Evolutionary conservation across 2,888 invertebrate species (phyloP).

Genomic region (Ichneumon xanthorius): DNA sequence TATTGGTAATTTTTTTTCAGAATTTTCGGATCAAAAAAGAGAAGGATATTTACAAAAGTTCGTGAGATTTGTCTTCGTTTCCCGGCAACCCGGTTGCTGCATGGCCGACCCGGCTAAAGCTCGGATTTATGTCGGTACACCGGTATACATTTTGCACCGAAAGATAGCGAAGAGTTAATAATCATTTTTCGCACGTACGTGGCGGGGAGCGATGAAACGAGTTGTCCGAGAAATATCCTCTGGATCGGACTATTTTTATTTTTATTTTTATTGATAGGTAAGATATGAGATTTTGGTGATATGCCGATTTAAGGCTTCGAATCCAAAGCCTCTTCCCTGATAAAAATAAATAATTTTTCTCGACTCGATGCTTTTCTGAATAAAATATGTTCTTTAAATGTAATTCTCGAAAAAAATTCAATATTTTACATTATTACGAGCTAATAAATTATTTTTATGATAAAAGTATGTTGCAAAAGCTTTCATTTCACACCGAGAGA

Average conservation of each 20-base stretch:
- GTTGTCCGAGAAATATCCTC: not conserved
- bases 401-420: too few species aligned
- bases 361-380: not conserved
- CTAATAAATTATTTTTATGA: too few species aligned
- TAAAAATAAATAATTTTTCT: not conserved
- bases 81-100: not conserved
- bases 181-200: slow-evolving; percentile 73
- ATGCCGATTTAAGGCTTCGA: too few species aligned
- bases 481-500: too few species aligned
- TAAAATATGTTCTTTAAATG: too few species aligned
- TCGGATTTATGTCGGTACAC: not conserved
- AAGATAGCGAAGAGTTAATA: slow-evolving; percentile 67
- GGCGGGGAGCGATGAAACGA: slow-evolving; percentile 51
- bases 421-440: too few species aligned
- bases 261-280: not conserved
- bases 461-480: too few species aligned
- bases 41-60: not conserved
- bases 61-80: not conserved
- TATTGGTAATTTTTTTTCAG: too few species aligned
- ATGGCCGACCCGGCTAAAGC: not conserved
- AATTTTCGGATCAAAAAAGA: not conserved
- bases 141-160: not conserved
- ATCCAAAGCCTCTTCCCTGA: not conserved
- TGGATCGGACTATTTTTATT: not conserved
- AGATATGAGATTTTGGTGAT: not conserved